phyloP scores from a whole-genome alignment of 92 coral and sea anemone species.

The Scolanthus callimorphus region DNA sequence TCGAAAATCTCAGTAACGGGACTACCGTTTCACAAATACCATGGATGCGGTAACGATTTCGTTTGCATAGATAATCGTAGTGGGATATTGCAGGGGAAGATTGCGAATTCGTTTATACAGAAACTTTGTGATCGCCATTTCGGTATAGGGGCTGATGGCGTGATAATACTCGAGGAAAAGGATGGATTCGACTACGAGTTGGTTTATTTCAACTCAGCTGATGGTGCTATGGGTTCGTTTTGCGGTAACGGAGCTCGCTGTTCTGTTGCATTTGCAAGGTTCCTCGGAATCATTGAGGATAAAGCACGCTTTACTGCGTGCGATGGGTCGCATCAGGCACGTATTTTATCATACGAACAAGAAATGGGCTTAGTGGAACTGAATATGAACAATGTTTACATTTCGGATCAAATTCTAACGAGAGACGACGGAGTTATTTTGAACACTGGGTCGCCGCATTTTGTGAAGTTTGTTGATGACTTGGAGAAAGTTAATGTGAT shows the following conservation, averaged over 20 bases:
- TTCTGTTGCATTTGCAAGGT: conserved; percentile 1
- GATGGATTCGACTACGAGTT: conserved; percentile 2
- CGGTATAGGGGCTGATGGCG: conserved; percentile 7
- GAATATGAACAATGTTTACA: neutral
- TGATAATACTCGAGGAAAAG: neutral
- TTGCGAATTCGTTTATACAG: neutral
- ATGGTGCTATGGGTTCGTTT: neutral
- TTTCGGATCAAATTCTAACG: neutral
- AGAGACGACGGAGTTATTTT: neutral
- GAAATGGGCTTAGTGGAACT: neutral
- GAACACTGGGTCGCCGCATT: neutral
- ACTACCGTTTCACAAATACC: conserved; percentile 5
- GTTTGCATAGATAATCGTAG: neutral
- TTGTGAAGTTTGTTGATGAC: neutral
- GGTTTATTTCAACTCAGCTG: conserved; percentile 1
- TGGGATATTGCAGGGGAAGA: neutral
- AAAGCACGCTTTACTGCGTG: neutral
- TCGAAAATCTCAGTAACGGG: too few species aligned
- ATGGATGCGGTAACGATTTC: conserved; percentile 9
- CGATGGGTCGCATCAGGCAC: conserved; percentile 3
- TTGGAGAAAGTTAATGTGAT: neutral
- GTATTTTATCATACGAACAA: neutral
- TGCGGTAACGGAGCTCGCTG: conserved; percentile 13
- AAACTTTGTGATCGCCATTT: conserved; percentile 2
- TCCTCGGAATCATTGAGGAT: neutral